Evolutionary conservation across 1,140 invertebrate genomes (phyloP).

Genomic region (Drosophila lini): DNA sequence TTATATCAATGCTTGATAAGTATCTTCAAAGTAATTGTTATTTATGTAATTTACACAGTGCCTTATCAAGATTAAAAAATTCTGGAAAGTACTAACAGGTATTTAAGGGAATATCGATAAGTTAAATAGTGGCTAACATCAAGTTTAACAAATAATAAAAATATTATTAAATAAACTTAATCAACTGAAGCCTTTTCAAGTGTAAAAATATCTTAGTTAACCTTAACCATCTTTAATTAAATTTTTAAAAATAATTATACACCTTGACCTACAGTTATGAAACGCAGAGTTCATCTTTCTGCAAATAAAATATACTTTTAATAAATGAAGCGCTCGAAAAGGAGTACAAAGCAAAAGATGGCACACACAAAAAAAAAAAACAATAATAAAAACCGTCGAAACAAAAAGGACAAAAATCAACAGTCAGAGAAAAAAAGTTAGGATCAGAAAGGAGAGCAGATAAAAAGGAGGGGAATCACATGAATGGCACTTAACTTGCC

Average conservation of each 20-base stretch:
- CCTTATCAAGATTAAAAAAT: neutral
- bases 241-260: neutral
- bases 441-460: constrained; percentile 44
- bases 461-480: constrained; percentile 53
- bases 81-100: neutral
- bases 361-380: constrained; percentile 26
- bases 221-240: neutral
- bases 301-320: constrained; percentile 55
- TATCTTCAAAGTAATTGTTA: neutral
- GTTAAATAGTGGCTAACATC: neutral
- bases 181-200: neutral
- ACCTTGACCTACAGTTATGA: constrained; percentile 9
- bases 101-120: neutral
- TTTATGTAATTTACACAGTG: neutral
- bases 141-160: neutral
- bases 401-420: constrained; percentile 58
- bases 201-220: neutral
- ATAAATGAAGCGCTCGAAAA: constrained; percentile 53
- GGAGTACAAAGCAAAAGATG: constrained; percentile 19
- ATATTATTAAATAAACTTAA: neutral
- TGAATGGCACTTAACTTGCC: constrained; percentile 78
- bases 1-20: neutral
- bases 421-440: constrained; percentile 53
- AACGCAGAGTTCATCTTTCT: constrained; percentile 25
- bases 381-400: constrained; percentile 38